phyloP scores from a whole-genome alignment of 2,797 vertebrate genomes.

The Poecile montanus region DNA sequence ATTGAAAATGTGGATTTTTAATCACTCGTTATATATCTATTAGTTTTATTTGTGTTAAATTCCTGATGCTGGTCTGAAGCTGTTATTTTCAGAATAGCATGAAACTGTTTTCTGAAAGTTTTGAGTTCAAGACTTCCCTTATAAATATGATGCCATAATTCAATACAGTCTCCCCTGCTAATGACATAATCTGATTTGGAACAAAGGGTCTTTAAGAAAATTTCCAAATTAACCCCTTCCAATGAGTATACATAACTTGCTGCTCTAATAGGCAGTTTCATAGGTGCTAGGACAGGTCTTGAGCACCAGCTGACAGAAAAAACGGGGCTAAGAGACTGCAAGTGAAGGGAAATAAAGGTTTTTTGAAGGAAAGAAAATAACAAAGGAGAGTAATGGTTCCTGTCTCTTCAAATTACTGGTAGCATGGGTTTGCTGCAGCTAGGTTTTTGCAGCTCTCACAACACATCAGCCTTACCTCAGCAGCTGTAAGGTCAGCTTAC shows the following conservation, averaged over 20 bases:
- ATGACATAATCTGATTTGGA: not conserved
- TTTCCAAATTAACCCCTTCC: not conserved
- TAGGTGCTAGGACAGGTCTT: slow-evolving; percentile 10
- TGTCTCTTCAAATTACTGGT: slow-evolving; percentile 69
- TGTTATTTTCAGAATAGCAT: not conserved
- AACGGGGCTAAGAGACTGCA: not conserved
- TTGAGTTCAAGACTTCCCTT: not conserved
- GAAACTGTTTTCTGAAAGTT: not conserved
- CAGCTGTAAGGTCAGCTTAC: not conserved
- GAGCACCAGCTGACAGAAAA: slow-evolving; percentile 31
- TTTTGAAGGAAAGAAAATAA: slow-evolving; percentile 57
- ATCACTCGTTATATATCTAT: not conserved
- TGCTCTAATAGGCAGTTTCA: not conserved
- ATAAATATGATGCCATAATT: not conserved
- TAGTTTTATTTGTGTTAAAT: not conserved
- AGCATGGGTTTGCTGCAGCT: not conserved
- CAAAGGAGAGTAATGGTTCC: slow-evolving; percentile 64
- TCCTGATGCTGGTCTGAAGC: not conserved
- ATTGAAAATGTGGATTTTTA: not conserved
- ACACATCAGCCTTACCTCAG: slow-evolving; percentile 27
- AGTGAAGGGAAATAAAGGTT: slow-evolving; percentile 36
- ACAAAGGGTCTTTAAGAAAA: not conserved
- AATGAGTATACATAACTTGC: not conserved
- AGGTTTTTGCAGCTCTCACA: slow-evolving; percentile 17
- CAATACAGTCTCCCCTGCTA: not conserved